Percentiles rank a stretch among this genome's conserved stretches.
Conservation (phyloP, 2,888 invertebrate species). For the Ennomos fuscantarius region DNA sequence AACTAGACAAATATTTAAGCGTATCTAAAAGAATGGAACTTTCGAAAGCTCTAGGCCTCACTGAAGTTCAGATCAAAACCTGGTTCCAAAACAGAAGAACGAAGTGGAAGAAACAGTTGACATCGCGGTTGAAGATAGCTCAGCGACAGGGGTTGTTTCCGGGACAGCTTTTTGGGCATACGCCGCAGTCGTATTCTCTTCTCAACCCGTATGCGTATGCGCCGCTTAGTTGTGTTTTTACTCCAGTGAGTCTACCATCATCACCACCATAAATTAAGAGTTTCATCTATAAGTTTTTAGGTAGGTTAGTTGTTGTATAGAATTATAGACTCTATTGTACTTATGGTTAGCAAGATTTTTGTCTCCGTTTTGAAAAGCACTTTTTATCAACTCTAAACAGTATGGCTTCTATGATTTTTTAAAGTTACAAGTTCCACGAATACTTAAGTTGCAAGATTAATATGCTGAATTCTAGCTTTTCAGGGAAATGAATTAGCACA, state of each 20-base stretch:
- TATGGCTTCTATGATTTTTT: no score
- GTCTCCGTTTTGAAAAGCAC: no score
- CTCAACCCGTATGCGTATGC: constrained; percentile 87
- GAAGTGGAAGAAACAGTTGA: constrained; percentile 98
- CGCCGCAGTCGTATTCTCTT: constrained; percentile 86
- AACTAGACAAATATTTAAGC: constrained; percentile 97
- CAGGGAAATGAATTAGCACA: no score
- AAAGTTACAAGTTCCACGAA: no score
- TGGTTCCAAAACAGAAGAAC: constrained; percentile 98
- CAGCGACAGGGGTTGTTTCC: constrained; percentile 93
- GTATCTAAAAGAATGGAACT: constrained; percentile 98
- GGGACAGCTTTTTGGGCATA: constrained; percentile 87
- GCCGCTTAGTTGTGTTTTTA: constrained; percentile 86
- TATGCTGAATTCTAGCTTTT: no score
- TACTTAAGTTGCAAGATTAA: no score
- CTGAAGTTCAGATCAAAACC: constrained; percentile 98
- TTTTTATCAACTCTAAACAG: no score
- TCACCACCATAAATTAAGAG: constrained; percentile 55
- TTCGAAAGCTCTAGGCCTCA: constrained; percentile 93
- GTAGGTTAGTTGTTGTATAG: no score
- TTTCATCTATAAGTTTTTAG: no score
- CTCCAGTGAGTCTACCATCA: constrained; percentile 79
- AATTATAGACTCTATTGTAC: no score
- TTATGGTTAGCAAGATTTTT: no score
- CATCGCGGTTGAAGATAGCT: constrained; percentile 94